Conservation (phyloP, 2,888 invertebrate species). For the Ornithoptera alexandrae region DNA sequence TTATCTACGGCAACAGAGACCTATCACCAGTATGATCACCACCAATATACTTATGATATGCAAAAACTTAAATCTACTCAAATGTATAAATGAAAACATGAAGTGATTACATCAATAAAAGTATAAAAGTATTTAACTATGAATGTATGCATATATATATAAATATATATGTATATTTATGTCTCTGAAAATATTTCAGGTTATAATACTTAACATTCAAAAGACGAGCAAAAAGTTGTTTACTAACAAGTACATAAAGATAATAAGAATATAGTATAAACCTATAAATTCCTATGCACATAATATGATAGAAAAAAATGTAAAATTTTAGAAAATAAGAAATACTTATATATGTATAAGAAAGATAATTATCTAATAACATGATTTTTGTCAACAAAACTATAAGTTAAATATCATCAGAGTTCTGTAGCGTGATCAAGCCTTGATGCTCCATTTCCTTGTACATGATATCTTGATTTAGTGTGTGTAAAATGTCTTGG, state of each 20-base stretch:
- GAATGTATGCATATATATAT: too few species aligned
- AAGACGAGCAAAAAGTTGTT: not conserved
- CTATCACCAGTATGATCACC: too few species aligned
- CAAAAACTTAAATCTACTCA: not conserved
- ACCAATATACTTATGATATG: too few species aligned
- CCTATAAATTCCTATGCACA: not conserved
- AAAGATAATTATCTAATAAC: not conserved
- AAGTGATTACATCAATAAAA: not conserved
- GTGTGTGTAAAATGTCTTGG: constrained; percentile 88
- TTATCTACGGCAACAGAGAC: too few species aligned
- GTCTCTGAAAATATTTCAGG: not conserved
- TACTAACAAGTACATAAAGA: not conserved
- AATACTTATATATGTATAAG: not conserved
- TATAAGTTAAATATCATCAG: constrained; percentile 60
- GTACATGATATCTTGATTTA: constrained; percentile 88
- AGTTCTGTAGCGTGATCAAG: constrained; percentile 62
- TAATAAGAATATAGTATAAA: not conserved
- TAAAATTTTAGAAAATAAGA: not conserved
- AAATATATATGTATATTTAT: too few species aligned
- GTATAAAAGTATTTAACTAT: too few species aligned
- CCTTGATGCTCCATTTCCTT: constrained; percentile 85
- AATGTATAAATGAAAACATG: not conserved
- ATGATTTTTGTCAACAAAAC: constrained; percentile 13
- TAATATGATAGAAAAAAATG: not conserved
- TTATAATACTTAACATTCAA: not conserved